phyloP scores from a whole-genome alignment of 1,140 invertebrate genomes.

The Eufriesea mexicana region DNA sequence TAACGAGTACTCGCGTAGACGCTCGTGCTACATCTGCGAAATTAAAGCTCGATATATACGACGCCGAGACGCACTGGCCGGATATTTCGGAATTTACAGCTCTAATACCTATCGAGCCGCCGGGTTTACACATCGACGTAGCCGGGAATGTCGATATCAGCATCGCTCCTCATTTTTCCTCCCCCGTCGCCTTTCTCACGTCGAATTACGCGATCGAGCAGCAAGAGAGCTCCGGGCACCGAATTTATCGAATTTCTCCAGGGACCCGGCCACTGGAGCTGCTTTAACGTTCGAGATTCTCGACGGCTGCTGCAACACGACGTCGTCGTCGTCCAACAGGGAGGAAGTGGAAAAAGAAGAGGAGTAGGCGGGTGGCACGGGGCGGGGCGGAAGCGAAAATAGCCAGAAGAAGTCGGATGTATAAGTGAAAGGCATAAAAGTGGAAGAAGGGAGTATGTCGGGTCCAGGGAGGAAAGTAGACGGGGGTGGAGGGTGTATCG shows the following conservation, averaged over 20 bases:
- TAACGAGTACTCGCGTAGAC: background rate
- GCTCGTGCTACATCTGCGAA: background rate
- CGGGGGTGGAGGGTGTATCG: background rate
- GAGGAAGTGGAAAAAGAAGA: background rate
- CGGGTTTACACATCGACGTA: background rate
- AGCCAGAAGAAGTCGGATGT: background rate
- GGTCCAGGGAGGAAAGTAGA: background rate
- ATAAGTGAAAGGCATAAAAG: constrained; percentile 32
- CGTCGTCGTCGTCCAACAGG: background rate
- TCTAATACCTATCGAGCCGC: background rate
- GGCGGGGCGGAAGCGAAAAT: background rate
- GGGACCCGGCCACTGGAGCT: constrained; percentile 30
- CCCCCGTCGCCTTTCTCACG: constrained; percentile 37
- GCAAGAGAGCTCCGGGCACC: constrained; percentile 12
- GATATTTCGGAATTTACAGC: constrained; percentile 34
- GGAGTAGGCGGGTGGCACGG: too few relatives aligned
- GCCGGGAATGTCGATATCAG: constrained; percentile 37
- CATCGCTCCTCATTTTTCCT: constrained; percentile 50
- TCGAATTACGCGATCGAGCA: constrained; percentile 50
- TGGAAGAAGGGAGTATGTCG: background rate
- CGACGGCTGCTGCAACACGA: constrained; percentile 11
- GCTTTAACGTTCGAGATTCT: constrained; percentile 33
- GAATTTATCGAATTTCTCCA: constrained; percentile 59
- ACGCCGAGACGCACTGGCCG: background rate
- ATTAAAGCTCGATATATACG: constrained; percentile 17